Evolutionary conservation across 2,888 invertebrate species (phyloP), one percentile per base, ranked within the genome.

Genomic region (Torymus tubicola): DNA sequence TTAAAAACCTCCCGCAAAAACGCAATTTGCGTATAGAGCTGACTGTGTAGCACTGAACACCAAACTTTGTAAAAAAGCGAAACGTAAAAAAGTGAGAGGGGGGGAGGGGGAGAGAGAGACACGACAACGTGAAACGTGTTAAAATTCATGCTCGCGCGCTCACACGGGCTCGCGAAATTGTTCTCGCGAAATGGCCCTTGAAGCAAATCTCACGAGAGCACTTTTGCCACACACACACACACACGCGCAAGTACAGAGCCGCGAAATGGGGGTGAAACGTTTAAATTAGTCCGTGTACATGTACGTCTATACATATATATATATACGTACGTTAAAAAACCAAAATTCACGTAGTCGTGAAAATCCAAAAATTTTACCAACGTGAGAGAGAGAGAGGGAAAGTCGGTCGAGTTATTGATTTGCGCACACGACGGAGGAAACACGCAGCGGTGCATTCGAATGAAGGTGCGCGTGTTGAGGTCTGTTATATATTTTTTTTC

Each of bases 131-230:
- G 42, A 52, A 75, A 18, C 21, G 61, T 18, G 61, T 68, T 58
- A 52, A 69, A 61, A 58, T 61, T 18, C 60, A 18, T 57, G 16
- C 31, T 58, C 31, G 13, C 52, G 52, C 65, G 13, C 52, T 31
- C 65, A 61, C 42, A 76, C 71, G 55, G 24, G 61, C 64, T 42
- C 5, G 42, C 80, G 71, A 80, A 80, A 71, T 75, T 75, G 70
- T 71, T 80, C 75, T 74, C 14, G 60, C 63, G 80, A 72, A 76
- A 80, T 80, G 71, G 57, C 76, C 76, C 80, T 80, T 71, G 71
- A 71, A 70, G 67, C 55, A 63, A 76, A 72, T 76, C 80, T 80
- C 80, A 55, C 70, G 80, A 76, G 76, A 65, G 75, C 52, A 71
- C 61, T 76, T 76, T 57, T 53, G 64, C 50, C 12, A 42, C 21